These are phyloP conservation scores for Eledona agricola DNA, from an alignment of 2,888 invertebrate genomes.

Conservation along the genomic window DNA sequence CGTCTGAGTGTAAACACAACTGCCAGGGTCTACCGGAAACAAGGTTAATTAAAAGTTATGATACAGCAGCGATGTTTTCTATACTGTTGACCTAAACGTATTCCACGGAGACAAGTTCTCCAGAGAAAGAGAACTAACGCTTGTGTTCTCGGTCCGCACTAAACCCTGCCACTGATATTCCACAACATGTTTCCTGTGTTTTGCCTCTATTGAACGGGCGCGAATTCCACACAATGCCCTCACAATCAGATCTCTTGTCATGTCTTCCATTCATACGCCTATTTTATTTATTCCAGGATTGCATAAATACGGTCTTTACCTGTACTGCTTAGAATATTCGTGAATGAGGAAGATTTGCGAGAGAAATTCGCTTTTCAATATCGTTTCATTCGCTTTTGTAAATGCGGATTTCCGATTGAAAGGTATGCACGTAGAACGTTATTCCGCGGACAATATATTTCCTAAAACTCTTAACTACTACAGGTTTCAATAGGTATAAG, in stretches of 20 bases:
- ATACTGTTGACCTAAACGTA: constrained; percentile 46
- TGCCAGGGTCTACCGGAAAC: constrained; percentile 30
- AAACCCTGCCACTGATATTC: constrained; percentile 12
- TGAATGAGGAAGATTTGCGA: constrained; percentile 12
- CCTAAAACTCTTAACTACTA: too few species aligned
- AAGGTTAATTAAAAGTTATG: constrained; percentile 52
- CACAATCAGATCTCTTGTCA: constrained; percentile 28
- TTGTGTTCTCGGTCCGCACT: constrained; percentile 8
- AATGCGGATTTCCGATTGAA: background rate
- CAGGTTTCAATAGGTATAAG: too few species aligned
- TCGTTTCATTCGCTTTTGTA: constrained; percentile 4
- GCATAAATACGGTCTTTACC: constrained; percentile 11
- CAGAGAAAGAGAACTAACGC: constrained; percentile 12
- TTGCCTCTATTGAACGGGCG: constrained; percentile 7
- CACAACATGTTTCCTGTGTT: constrained; percentile 23
- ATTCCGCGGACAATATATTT: too few species aligned
- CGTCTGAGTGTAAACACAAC: constrained; percentile 22
- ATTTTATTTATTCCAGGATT: constrained; percentile 16
- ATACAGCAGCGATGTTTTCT: constrained; percentile 45
- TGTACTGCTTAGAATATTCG: constrained; percentile 13
- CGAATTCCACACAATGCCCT: constrained; percentile 16
- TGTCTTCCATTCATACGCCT: constrained; percentile 20
- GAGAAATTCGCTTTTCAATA: constrained; percentile 6
- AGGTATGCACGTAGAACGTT: too few species aligned
- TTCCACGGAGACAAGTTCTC: constrained; percentile 39